Evolutionary conservation across 2,113 vertebrate genomes (phyloP).

Genomic region (Cathartes aura): DNA sequence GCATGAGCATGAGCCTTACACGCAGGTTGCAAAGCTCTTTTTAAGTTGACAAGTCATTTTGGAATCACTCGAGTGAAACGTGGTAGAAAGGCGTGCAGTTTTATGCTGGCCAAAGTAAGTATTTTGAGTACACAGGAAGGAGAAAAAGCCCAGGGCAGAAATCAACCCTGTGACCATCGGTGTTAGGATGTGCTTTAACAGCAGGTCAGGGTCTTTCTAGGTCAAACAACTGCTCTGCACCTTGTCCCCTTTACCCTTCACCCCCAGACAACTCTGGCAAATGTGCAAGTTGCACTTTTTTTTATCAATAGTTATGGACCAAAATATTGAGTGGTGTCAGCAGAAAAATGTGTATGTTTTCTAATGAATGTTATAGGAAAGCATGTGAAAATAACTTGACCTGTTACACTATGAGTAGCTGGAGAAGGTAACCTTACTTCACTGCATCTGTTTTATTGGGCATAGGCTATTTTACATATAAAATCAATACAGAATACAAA

Average conservation of each 20-base stretch:
- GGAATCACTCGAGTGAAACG: background rate
- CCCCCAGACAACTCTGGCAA: background rate
- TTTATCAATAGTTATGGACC: background rate
- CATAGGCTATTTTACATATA: constrained; percentile 66
- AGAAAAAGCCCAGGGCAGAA: background rate
- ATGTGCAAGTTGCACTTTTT: background rate
- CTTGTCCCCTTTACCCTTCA: background rate
- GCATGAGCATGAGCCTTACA: background rate
- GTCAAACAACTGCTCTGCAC: background rate
- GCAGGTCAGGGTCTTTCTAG: background rate
- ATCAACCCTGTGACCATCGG: rapidly evolving
- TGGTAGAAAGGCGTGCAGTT: background rate
- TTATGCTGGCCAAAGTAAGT: background rate
- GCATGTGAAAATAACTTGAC: background rate
- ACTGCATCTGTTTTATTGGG: constrained; percentile 64
- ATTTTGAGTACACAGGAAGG: background rate
- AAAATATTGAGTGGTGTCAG: background rate
- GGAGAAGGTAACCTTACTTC: constrained; percentile 37
- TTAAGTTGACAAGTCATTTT: background rate
- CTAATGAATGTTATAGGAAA: background rate
- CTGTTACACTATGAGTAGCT: background rate
- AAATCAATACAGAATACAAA: constrained; percentile 72
- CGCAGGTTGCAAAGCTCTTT: background rate
- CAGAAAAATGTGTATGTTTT: background rate
- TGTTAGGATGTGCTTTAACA: background rate